Evolutionary conservation across 2,797 vertebrate species (phyloP), one percentile per base, ranked within the genome.

Genomic region (Sebastes trivittatus): DNA sequence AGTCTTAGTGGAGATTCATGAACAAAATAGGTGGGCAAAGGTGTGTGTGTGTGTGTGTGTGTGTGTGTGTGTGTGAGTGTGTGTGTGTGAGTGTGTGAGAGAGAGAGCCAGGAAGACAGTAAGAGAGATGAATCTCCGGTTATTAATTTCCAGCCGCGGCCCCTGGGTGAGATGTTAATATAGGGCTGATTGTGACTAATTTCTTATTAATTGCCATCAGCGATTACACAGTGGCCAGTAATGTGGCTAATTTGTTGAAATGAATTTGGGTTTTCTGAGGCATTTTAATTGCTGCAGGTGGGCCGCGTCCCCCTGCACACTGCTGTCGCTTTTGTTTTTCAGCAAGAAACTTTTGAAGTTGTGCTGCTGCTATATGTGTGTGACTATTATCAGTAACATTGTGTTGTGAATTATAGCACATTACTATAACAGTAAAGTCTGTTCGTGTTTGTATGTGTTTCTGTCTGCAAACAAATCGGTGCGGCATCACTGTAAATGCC

Each of bases 201-300:
- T 94, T 93, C 92, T 94, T 94, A 96, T 96, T 95, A 96, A 96
- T 96, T 96, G 94, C 92, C 93, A 95, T 95, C 93, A 94, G 93
- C 92, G 92, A 94, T 95, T 95, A 95, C 95, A 95, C 93, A 91
- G 91, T 95, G 93, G 93, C 95, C 92, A 81, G 94, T 95, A 95
- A 95, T 94, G 91, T 78, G 91, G 89, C 93, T 95, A 94, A 96
- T 96, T 94, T 95, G 94, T 94, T 89, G 87, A 90, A 94, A 95
- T 95, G 92, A 95, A 94, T 95, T 95, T 94, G 93, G 94, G 91
- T 91, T 93, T 91, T 94, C 84, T n/a, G 87, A 89, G 91, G 78
- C 85, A 90, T 94, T 94, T 92, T 95, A 95, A 95, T 95, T 93
- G 95, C 91, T 95, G 95, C 93, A 95, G 94, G 94, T 95, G 94